Evolutionary conservation across 2,113 vertebrate species (phyloP).

Genomic region (Astur gentilis): DNA sequence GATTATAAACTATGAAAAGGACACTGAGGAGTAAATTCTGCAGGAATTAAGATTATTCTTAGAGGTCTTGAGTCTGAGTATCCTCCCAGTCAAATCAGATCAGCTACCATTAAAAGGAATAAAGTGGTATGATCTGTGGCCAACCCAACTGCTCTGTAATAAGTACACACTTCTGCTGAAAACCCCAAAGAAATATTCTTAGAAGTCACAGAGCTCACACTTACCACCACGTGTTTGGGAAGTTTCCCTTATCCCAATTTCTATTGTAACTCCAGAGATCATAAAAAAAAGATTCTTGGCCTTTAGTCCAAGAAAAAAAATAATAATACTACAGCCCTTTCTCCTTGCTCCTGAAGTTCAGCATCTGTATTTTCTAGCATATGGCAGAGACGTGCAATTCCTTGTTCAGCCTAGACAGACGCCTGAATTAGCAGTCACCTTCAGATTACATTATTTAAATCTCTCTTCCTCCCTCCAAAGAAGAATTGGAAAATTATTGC

Average conservation of each 20-base stretch:
- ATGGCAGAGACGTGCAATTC: fast-evolving
- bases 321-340: fast-evolving
- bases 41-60: not conserved
- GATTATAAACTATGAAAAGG: fast-evolving
- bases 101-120: not conserved
- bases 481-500: not conserved
- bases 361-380: not conserved
- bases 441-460: not conserved
- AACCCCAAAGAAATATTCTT: not conserved
- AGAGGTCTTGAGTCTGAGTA: not conserved
- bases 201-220: not conserved
- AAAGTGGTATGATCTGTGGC: not conserved
- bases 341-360: not conserved
- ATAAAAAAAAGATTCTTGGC: not conserved
- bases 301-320: not conserved
- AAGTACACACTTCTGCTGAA: not conserved
- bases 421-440: not conserved
- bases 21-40: not conserved
- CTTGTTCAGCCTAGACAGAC: fast-evolving
- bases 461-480: not conserved
- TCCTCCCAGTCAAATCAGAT: not conserved
- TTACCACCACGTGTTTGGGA: fast-evolving
- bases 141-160: not conserved
- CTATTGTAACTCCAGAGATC: not conserved
- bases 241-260: not conserved